Evolutionary conservation across 2,888 invertebrate species (phyloP), one percentile per base, ranked within the genome.

Genomic region (Allolobophora icterica): DNA sequence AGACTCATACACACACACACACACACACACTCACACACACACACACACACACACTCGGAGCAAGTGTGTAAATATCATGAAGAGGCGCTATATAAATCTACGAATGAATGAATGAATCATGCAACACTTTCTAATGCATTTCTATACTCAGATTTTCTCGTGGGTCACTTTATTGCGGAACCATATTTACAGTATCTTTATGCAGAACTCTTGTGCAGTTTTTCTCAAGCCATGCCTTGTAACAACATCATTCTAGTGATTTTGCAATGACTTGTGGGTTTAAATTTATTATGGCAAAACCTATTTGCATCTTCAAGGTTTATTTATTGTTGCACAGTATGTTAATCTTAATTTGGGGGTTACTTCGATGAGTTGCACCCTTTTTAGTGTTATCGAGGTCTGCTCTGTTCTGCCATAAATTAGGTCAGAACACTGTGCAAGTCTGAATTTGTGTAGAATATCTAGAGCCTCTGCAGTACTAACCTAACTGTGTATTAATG

Each of bases 401-500:
- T 71, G n/a, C 13, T 71, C 11, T n/a, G n/a, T n/a, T 71, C 71
- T 71, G 71, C 30, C 3, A 71, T 71, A 71, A 71, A 11, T 71
- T 30, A n/a, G n/a, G 11, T n/a, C 71, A 71, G 8, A 6, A 52
- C 52, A 45, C 45, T 45, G 45, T 52, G 24, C 24, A 52, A 52
- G 52, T 52, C 21, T 52, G 2, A 30, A 71, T 71, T 71, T 71
- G 6, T 71, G 6, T 11, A 71, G 71, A 71, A n/a, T 71, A n/a
- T n/a, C n/a, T 71, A 30, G n/a, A 71, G 30, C 71, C 15, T n/a
- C 1, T 71, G 71, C 71, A n/a, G 71, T 21, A 52, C 21, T 71
- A n/a, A 71, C 71, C n/a, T n/a, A 52, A 52, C 52, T 52, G n/a
- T n/a, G 71, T 71, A n/a, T n/a, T n/a, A n/a, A 71, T 71, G n/a